These are phyloP conservation scores for Pachycephus smyrnensis DNA, from an alignment of 2,888 invertebrate species.

Conservation along the genomic window DNA sequence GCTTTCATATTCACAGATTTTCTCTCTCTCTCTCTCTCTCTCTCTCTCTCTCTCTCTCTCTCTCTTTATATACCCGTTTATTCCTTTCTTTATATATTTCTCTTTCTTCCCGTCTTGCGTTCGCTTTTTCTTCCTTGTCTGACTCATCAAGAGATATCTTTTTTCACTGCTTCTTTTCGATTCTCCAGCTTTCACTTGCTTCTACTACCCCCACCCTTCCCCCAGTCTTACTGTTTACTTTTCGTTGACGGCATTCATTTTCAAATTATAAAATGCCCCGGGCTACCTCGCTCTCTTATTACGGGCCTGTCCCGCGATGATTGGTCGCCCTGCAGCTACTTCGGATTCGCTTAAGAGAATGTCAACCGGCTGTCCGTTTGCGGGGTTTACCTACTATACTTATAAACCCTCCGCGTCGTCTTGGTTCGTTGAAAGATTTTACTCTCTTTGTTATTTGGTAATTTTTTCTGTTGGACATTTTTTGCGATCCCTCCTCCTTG, in stretches of 20 bases:
- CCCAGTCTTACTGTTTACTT: not conserved
- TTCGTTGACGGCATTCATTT: not conserved
- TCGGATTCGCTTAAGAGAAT: not conserved
- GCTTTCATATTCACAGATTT: not conserved
- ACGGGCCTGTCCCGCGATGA: not conserved
- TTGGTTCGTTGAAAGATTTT: not conserved
- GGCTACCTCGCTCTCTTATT: not conserved
- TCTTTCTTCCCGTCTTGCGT: conserved; percentile 11
- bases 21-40: not conserved
- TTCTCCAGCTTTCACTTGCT: not conserved
- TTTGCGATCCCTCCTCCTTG: not conserved
- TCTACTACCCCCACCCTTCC: not conserved
- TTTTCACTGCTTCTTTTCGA: not conserved
- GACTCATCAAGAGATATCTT: not conserved
- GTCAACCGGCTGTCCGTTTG: not conserved
- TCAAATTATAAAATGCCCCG: not conserved
- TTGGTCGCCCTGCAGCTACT: not conserved
- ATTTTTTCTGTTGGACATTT: not conserved
- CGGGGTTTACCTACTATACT: not conserved
- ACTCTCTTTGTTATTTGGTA: not conserved
- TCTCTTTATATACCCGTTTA: too few relatives aligned
- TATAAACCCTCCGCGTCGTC: not conserved
- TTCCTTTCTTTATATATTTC: not conserved
- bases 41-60: too few relatives aligned
- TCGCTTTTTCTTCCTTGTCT: conserved; percentile 8